Conservation (phyloP, 2,113 vertebrate genomes). For the Sebastes schlegelii region DNA sequence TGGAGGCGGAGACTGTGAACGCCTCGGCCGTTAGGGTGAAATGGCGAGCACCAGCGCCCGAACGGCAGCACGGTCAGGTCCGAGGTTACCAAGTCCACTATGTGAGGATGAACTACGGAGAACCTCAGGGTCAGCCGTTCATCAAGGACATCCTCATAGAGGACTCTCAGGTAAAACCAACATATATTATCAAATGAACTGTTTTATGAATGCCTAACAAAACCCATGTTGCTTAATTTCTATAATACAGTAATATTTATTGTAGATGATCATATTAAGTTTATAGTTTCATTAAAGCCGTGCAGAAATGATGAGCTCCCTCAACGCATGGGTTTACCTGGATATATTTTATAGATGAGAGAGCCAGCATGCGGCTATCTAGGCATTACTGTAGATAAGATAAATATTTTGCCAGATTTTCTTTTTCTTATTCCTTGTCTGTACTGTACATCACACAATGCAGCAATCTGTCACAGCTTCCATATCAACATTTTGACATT, state of each 20-base stretch:
- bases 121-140: slow-evolving; percentile 91
- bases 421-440: neutral
- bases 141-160: slow-evolving; percentile 96
- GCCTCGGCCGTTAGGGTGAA: slow-evolving; percentile 94
- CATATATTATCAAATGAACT: neutral
- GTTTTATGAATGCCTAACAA: neutral
- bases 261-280: neutral
- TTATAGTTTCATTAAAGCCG: neutral
- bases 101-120: slow-evolving; percentile 92
- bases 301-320: neutral
- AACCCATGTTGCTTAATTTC: neutral
- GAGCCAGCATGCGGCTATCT: neutral
- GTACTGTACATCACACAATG: neutral
- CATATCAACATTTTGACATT: neutral
- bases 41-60: slow-evolving; percentile 94
- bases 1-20: slow-evolving; percentile 96
- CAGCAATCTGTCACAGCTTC: neutral
- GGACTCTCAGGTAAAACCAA: slow-evolving; percentile 90
- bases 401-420: neutral
- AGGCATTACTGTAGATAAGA: neutral
- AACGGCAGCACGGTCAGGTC: slow-evolving; percentile 94
- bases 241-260: neutral
- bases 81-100: slow-evolving; percentile 97
- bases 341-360: neutral
- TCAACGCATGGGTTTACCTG: neutral